Conservation (phyloP, 2,888 invertebrate species). For the Scaptomyza tumidula region DNA sequence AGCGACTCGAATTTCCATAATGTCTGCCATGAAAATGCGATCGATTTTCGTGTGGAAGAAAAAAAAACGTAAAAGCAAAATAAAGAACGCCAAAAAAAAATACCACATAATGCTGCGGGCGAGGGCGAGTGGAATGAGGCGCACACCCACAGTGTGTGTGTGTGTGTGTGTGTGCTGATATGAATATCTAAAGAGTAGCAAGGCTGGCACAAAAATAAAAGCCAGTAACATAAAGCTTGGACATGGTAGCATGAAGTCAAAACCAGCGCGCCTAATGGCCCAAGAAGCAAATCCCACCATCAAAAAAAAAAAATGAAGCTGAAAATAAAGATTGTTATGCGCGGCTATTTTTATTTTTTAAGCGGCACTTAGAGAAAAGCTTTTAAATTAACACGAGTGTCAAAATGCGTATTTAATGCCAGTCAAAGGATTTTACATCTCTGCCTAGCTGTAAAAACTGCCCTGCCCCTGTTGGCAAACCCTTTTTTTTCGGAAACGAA, state of each 20-base stretch:
- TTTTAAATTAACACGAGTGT: conserved; percentile 48
- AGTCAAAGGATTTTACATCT: conserved; percentile 41
- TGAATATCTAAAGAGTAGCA: conserved; percentile 66
- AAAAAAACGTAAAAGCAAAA: conserved; percentile 27
- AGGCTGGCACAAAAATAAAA: conserved; percentile 54
- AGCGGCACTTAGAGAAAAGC: conserved; percentile 51
- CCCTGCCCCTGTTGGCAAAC: conserved; percentile 36
- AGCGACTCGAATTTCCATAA: conserved; percentile 81
- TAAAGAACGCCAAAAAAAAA: neutral
- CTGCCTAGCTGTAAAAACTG: conserved; percentile 38
- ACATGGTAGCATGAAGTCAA: conserved; percentile 22
- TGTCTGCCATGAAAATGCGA: conserved; percentile 81
- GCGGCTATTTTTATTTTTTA: conserved; percentile 40
- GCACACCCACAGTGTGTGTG: neutral
- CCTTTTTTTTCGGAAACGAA: conserved; percentile 12
- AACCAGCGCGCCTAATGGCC: conserved; percentile 54
- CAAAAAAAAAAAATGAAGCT: conserved; percentile 10
- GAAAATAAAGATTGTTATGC: conserved; percentile 39
- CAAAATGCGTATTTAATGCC: conserved; percentile 73
- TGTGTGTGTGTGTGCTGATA: conserved; percentile 36
- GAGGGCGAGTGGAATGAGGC: conserved; percentile 14
- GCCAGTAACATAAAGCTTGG: conserved; percentile 58
- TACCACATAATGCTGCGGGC: conserved; percentile 68
- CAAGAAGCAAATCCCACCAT: conserved; percentile 21
- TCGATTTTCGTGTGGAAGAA: conserved; percentile 70